Evolutionary conservation across 2,113 vertebrate species (phyloP).

Genomic region (Butorides virescens): DNA sequence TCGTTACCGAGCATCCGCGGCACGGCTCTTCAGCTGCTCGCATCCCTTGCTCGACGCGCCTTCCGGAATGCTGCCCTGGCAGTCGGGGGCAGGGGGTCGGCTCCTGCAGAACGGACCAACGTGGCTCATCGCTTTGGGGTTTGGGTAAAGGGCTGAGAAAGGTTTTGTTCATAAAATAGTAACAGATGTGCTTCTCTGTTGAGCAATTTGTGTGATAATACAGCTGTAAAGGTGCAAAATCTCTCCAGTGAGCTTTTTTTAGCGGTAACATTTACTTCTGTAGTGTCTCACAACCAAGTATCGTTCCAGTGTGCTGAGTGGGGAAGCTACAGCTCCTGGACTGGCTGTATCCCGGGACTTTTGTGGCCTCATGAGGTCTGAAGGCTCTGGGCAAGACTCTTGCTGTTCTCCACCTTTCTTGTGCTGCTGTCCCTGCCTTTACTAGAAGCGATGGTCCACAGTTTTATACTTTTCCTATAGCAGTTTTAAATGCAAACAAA

Average conservation of each 20-base stretch:
- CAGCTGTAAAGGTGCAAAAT: not conserved
- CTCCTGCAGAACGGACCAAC: not conserved
- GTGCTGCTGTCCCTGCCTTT: not conserved
- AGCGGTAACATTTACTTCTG: not conserved
- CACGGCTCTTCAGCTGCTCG: not conserved
- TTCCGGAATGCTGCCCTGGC: not conserved
- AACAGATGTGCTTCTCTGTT: not conserved
- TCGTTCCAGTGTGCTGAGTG: not conserved
- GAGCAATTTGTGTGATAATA: not conserved
- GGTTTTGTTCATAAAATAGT: not conserved
- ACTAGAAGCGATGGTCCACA: not conserved
- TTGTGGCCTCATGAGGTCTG: not conserved
- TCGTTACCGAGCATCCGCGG: not conserved
- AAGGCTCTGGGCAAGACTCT: not conserved
- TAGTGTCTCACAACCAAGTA: not conserved
- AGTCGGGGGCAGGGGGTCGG: not conserved
- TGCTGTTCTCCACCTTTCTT: not conserved
- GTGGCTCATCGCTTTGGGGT: not conserved
- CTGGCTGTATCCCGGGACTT: not conserved
- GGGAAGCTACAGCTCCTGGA: not conserved
- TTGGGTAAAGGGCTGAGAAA: not conserved
- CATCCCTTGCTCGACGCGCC: rapidly evolving
- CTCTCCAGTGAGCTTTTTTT: not conserved
- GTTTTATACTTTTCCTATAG: not conserved
- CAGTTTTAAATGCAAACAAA: not conserved